Percentiles rank a stretch among this genome's conserved stretches.
Conservation (phyloP, 2,113 vertebrate species). For the Aegithalos caudatus region DNA sequence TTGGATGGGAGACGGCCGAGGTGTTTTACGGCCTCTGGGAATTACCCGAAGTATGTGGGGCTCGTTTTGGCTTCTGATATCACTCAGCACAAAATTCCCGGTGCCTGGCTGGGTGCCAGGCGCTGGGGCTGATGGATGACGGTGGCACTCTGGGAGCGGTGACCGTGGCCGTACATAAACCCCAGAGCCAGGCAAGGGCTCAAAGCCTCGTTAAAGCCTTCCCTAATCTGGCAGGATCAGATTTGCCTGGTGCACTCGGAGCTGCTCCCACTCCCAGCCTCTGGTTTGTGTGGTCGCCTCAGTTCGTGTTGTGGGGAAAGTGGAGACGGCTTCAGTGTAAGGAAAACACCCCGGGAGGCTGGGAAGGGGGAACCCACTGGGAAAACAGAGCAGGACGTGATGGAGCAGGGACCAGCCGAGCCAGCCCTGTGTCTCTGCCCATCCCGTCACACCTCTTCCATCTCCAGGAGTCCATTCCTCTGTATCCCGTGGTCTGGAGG, state of each 20-base stretch:
- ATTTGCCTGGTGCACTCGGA: neutral
- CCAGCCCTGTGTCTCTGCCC: neutral
- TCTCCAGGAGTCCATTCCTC: neutral
- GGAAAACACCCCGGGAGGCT: neutral
- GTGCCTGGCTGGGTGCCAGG: constrained; percentile 47
- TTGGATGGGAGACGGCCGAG: constrained; percentile 57
- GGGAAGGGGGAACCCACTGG: neutral
- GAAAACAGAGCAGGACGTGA: neutral
- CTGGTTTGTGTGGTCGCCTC: constrained; percentile 29
- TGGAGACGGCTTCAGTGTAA: neutral
- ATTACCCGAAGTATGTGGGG: constrained; percentile 47
- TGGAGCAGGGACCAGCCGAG: neutral
- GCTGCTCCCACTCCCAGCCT: neutral
- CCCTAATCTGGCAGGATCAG: constrained; percentile 62
- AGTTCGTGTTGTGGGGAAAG: constrained; percentile 1
- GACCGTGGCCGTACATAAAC: constrained; percentile 19
- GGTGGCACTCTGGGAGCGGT: constrained; percentile 15
- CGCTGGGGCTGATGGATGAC: constrained; percentile 29
- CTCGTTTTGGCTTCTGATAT: constrained; percentile 63
- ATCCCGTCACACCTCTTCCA: neutral
- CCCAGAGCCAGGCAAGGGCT: constrained; percentile 28
- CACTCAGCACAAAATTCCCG: constrained; percentile 69
- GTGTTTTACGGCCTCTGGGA: constrained; percentile 70
- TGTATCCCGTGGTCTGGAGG: neutral
- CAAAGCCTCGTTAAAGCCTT: constrained; percentile 53